A percentile compares a stretch with the other conserved stretches of the same genome.
Evolutionary conservation across 2,888 invertebrate genomes (phyloP).

Genomic region (Diarsia brunnea): DNA sequence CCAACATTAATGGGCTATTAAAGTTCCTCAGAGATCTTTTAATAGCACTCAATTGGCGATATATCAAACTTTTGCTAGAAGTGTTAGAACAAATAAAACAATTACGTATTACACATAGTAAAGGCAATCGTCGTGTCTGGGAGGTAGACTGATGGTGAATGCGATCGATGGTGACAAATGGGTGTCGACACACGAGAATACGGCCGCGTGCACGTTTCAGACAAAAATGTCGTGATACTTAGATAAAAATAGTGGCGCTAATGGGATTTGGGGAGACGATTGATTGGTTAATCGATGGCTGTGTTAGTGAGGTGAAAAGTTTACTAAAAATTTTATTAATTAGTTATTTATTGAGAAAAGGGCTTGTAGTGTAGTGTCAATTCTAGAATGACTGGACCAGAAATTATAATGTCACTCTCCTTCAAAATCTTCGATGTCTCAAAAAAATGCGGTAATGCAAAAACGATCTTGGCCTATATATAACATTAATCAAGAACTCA

Average conservation of each 20-base stretch:
- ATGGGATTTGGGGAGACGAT: slow-evolving; percentile 55
- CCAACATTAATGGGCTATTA: slow-evolving; percentile 64
- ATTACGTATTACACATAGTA: slow-evolving; percentile 65
- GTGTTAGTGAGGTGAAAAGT: slow-evolving; percentile 37
- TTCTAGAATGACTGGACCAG: background rate
- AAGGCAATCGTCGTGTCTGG: slow-evolving; percentile 69
- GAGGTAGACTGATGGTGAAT: slow-evolving; percentile 75
- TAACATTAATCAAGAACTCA: background rate
- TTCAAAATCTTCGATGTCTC: background rate
- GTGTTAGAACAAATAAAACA: slow-evolving; percentile 71
- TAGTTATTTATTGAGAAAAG: background rate
- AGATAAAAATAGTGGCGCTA: slow-evolving; percentile 59
- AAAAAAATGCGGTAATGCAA: background rate
- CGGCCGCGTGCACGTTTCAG: slow-evolving; percentile 59
- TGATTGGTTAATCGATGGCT: slow-evolving; percentile 41
- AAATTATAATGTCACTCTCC: background rate
- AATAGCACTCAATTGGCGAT: slow-evolving; percentile 65
- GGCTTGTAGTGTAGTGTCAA: background rate
- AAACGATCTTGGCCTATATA: background rate
- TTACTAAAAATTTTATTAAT: background rate
- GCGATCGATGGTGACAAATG: slow-evolving; percentile 88
- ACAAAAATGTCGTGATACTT: slow-evolving; percentile 60
- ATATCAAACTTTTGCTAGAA: slow-evolving; percentile 67
- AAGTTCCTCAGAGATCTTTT: slow-evolving; percentile 50
- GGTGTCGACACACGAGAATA: slow-evolving; percentile 79